These are phyloP conservation scores for Nesogale talazaci DNA, from an alignment of 2,113 vertebrate species.

Conservation along the genomic window DNA sequence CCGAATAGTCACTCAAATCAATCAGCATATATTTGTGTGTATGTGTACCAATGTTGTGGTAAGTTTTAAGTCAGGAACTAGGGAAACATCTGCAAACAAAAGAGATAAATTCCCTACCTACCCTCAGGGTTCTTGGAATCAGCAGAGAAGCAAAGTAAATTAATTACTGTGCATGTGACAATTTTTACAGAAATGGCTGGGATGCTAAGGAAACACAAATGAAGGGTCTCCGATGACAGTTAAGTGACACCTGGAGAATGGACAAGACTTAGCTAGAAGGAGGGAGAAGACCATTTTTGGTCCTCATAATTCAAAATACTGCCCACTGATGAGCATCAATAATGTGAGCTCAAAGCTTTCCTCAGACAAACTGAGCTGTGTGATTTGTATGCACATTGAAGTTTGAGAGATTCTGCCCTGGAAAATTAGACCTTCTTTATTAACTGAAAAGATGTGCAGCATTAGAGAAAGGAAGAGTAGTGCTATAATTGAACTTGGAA, in stretches of 20 bases:
- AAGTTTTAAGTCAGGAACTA: background rate
- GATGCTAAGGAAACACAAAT: background rate
- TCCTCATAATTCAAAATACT: background rate
- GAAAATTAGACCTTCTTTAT: background rate
- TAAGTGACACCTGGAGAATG: background rate
- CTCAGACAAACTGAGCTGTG: background rate
- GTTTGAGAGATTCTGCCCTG: background rate
- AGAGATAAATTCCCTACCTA: background rate
- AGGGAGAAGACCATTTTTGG: background rate
- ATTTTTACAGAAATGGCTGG: background rate
- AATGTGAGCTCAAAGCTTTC: background rate
- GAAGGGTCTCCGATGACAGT: background rate
- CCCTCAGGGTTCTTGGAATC: background rate
- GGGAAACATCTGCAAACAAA: background rate
- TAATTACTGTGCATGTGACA: slow-evolving; percentile 1
- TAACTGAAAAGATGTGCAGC: background rate
- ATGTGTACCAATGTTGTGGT: background rate
- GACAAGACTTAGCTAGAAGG: background rate
- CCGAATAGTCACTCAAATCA: slow-evolving; percentile 11
- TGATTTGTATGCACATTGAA: background rate
- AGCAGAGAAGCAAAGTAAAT: background rate
- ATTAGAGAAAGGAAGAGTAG: background rate
- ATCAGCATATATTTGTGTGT: background rate
- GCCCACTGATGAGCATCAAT: background rate
- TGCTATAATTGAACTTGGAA: background rate